Evolutionary conservation across 1,140 invertebrate genomes (phyloP).

Genomic region (Drosophila burlai): DNA sequence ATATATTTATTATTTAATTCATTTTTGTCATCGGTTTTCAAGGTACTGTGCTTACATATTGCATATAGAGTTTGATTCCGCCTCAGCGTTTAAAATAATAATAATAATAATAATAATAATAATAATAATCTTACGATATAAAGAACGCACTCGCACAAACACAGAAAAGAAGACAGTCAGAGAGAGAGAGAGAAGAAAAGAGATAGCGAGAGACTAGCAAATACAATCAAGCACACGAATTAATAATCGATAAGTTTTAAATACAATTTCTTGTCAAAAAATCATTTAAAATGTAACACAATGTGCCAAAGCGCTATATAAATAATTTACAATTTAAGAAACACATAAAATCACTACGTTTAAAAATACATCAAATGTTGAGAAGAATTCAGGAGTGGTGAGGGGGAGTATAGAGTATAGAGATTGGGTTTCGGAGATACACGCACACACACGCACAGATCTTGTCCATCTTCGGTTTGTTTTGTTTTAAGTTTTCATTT

Average conservation of each 20-base stretch:
- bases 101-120: conserved; percentile 12
- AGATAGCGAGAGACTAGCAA: conserved; percentile 19
- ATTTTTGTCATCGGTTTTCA: conserved; percentile 22
- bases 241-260: conserved; percentile 8
- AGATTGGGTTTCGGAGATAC: conserved; percentile 26
- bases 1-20: conserved; percentile 5
- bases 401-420: conserved; percentile 1
- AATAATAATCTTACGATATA: conserved; percentile 21
- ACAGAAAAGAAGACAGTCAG: not conserved
- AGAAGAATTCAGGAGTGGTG: no score
- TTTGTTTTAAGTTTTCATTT: not conserved
- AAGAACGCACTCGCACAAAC: conserved; percentile 22
- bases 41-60: conserved; percentile 58
- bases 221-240: not conserved
- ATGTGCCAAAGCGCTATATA: conserved; percentile 18
- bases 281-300: conserved; percentile 58
- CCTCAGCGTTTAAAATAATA: conserved; percentile 39
- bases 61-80: conserved; percentile 50
- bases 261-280: conserved; percentile 23
- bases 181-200: conserved; percentile 9
- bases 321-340: conserved; percentile 25
- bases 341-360: conserved; percentile 9
- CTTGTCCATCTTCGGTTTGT: conserved; percentile 11
- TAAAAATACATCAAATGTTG: not conserved
- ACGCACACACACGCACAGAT: conserved; percentile 12